phyloP scores from a whole-genome alignment of 1,140 invertebrate species.

The Epicauta chinensis region DNA sequence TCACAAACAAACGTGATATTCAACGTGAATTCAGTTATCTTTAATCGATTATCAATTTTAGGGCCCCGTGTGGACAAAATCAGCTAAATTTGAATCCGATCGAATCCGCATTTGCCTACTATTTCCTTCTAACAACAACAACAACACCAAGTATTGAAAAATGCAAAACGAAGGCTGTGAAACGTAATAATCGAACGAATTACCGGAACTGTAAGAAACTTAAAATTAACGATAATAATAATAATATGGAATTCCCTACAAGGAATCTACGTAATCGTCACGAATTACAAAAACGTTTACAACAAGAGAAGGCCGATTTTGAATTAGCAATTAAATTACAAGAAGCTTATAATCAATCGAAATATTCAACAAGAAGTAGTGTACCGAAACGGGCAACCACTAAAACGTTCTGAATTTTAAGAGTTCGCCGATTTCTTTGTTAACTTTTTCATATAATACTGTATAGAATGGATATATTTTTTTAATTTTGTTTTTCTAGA shows the following conservation, averaged over 20 bases:
- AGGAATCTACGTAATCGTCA: not conserved
- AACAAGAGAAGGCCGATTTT: conserved; percentile 31
- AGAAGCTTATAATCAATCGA: conserved; percentile 22
- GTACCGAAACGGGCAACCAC: conserved; percentile 1
- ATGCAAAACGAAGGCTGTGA: too few relatives aligned
- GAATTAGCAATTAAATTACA: conserved; percentile 31
- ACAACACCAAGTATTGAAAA: too few relatives aligned
- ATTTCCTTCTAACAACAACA: too few relatives aligned
- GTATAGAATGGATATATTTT: too few relatives aligned
- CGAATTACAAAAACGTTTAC: conserved; percentile 9
- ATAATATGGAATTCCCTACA: not conserved
- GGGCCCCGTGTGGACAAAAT: conserved; percentile 16
- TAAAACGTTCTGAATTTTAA: not conserved
- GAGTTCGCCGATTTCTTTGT: too few relatives aligned
- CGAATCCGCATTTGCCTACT: conserved; percentile 17
- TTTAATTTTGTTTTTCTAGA: too few relatives aligned
- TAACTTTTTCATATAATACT: too few relatives aligned
- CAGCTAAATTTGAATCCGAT: conserved; percentile 14
- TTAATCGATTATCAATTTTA: conserved; percentile 8
- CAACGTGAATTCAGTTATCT: too few relatives aligned
- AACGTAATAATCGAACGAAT: too few relatives aligned
- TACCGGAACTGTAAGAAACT: not conserved
- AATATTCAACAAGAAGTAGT: conserved; percentile 13
- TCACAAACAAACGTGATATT: too few relatives aligned
- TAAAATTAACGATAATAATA: not conserved